Percentiles rank a stretch among this genome's conserved stretches.
phyloP scores from a whole-genome alignment of 2,797 vertebrate genomes.

The Champsocephalus gunnari region DNA sequence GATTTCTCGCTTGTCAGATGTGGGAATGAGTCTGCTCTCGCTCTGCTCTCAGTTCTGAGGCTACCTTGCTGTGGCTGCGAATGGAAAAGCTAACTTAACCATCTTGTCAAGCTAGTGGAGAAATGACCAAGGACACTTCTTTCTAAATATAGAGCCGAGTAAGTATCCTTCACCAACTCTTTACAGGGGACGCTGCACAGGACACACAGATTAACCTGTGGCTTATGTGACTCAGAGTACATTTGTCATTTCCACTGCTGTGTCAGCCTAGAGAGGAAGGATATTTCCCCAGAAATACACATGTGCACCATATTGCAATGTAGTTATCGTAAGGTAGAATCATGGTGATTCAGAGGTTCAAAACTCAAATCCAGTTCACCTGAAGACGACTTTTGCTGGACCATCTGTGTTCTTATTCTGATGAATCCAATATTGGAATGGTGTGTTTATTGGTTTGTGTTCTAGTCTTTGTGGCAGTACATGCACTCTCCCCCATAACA shows the following conservation, averaged over 20 bases:
- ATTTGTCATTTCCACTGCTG: conserved; percentile 49
- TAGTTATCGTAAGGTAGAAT: conserved; percentile 21
- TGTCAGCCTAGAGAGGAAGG: conserved; percentile 32
- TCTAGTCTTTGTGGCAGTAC: conserved; percentile 6
- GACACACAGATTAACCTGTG: conserved; percentile 51
- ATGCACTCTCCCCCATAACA: not conserved
- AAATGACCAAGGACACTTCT: conserved; percentile 13
- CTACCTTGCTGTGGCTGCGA: not conserved
- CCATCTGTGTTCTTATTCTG: not conserved
- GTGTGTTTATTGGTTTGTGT: not conserved
- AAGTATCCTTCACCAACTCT: conserved; percentile 27
- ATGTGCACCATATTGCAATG: not conserved
- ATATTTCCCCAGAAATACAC: conserved; percentile 27
- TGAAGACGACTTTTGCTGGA: not conserved
- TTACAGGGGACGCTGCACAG: conserved; percentile 30
- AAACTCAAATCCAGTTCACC: conserved; percentile 16
- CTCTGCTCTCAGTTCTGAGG: not conserved
- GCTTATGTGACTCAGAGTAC: conserved; percentile 12
- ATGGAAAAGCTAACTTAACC: not conserved
- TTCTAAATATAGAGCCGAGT: conserved; percentile 13
- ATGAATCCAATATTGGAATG: conserved; percentile 8
- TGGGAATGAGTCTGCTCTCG: not conserved
- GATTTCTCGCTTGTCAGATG: conserved; percentile 13
- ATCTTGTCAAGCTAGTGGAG: conserved; percentile 21
- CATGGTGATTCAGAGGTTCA: conserved; percentile 7